These are phyloP conservation scores for Eulemur coronatus DNA, from an alignment of 2,797 vertebrate species.

Conservation along the genomic window DNA sequence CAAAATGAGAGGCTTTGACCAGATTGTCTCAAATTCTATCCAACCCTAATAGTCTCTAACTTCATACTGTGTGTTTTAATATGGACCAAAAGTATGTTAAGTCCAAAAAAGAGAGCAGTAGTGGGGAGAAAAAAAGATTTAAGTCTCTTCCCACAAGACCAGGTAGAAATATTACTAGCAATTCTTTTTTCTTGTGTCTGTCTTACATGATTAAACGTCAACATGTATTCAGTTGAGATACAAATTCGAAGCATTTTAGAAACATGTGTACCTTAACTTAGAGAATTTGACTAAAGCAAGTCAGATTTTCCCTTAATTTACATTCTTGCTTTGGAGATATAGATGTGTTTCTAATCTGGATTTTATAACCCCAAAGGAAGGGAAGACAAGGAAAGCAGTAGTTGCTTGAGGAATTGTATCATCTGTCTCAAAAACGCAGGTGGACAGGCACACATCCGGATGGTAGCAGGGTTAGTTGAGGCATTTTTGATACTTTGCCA, in stretches of 20 bases:
- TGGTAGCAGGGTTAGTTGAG: background rate
- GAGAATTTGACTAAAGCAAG: conserved; percentile 26
- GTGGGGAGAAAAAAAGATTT: background rate
- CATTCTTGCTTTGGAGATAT: conserved; percentile 17
- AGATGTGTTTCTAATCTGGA: conserved; percentile 30
- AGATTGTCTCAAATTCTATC: background rate
- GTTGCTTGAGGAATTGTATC: background rate
- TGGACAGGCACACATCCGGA: background rate
- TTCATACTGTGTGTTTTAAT: background rate
- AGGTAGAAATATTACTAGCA: background rate
- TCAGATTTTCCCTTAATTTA: conserved; percentile 24
- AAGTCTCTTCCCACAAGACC: background rate
- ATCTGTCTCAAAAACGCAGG: background rate
- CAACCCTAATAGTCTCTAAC: background rate
- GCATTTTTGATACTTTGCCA: background rate
- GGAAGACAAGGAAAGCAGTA: background rate
- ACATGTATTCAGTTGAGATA: background rate
- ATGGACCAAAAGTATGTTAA: background rate
- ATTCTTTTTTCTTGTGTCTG: background rate
- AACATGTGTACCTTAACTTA: background rate
- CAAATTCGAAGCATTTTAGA: conserved; percentile 14
- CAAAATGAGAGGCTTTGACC: conserved; percentile 28
- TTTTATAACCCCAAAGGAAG: background rate
- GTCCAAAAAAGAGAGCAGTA: background rate
- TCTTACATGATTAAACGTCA: conserved; percentile 2